Evolutionary conservation across 2,113 vertebrate species (phyloP).

Genomic region (Arizona elegans): DNA sequence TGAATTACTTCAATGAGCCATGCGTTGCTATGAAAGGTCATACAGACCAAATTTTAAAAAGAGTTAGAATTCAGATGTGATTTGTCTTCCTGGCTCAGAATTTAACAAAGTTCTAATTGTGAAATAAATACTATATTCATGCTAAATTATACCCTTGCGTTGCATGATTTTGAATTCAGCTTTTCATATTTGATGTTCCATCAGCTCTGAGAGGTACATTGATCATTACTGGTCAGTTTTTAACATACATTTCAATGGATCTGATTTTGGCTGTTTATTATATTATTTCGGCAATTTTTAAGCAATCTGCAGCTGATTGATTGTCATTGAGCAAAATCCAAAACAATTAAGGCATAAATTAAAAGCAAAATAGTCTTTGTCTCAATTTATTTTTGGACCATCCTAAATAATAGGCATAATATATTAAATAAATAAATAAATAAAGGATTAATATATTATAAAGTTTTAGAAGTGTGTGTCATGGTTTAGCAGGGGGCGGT

Average conservation of each 20-base stretch:
- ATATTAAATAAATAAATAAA: not conserved
- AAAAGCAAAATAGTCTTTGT: not conserved
- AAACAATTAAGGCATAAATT: not conserved
- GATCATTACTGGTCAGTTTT: not conserved
- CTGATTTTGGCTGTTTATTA: not conserved
- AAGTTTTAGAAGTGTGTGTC: no score
- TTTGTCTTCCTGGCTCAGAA: slow-evolving; percentile 3
- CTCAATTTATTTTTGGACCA: not conserved
- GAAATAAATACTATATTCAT: not conserved
- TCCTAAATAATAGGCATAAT: not conserved
- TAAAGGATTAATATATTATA: not conserved
- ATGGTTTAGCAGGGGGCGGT: no score
- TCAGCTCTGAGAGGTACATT: not conserved
- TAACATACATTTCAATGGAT: not conserved
- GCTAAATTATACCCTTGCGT: not conserved
- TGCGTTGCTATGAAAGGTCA: slow-evolving; percentile 31
- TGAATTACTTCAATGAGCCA: slow-evolving; percentile 53
- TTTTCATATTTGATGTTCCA: not conserved
- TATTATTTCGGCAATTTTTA: not conserved
- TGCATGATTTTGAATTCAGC: not conserved
- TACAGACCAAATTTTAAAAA: slow-evolving; percentile 19
- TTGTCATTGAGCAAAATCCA: not conserved
- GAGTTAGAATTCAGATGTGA: not conserved
- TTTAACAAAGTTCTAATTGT: not conserved
- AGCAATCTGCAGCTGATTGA: not conserved